These are phyloP conservation scores for Propithecus coquereli DNA, from an alignment of 2,113 vertebrate genomes.

Conservation along the genomic window DNA sequence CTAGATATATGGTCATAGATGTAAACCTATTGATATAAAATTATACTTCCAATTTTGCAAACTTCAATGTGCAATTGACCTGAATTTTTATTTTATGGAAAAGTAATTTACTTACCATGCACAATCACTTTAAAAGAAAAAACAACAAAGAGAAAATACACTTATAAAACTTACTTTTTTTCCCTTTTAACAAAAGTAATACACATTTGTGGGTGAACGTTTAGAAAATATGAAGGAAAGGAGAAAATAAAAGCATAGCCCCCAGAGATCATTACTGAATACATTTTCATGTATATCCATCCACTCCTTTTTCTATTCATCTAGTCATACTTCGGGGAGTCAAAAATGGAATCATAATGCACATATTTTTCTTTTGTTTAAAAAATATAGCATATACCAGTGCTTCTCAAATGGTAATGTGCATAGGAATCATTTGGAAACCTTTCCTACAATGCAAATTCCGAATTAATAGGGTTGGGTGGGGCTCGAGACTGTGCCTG, in stretches of 20 bases:
- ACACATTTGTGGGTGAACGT: not conserved
- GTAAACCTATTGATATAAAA: not conserved
- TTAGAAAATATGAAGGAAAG: not conserved
- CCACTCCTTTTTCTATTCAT: not conserved
- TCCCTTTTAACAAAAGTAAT: not conserved
- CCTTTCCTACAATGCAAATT: not conserved
- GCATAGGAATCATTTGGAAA: not conserved
- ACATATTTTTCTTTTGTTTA: not conserved
- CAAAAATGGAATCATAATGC: not conserved
- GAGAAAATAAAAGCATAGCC: not conserved
- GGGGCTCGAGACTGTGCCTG: not conserved
- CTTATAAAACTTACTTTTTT: not conserved
- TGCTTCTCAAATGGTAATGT: not conserved
- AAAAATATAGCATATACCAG: not conserved
- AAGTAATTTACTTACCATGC: not conserved
- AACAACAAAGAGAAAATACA: not conserved
- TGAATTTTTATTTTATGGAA: constrained; percentile 31
- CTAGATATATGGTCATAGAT: not conserved
- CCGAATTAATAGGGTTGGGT: not conserved
- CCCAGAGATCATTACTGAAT: not conserved
- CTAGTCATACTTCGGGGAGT: not conserved
- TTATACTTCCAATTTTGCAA: not conserved
- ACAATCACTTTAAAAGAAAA: not conserved
- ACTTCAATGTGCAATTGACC: not conserved
- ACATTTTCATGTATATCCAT: not conserved